Evolutionary conservation across 2,113 vertebrate genomes (phyloP), one percentile per base, ranked within the genome.

Genomic region (Dicentrarchus labrax): DNA sequence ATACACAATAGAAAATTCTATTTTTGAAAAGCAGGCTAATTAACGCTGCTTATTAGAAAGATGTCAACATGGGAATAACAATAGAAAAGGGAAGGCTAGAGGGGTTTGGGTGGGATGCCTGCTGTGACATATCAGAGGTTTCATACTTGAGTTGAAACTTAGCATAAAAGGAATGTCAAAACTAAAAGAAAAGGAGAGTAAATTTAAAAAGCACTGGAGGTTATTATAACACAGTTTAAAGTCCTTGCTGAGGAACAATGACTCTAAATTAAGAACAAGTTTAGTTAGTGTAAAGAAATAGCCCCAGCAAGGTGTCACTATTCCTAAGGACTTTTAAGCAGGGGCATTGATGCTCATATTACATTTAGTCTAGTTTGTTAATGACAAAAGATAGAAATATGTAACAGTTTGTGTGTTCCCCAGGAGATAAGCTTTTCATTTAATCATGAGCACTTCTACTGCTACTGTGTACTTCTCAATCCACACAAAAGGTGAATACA

Each of bases 11-110:
- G 84, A 65, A 91, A 86, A 82, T 87, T 50, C 74, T 69, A 78
- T 82, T 91, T 92, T 88, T 86, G 76, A 90, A 89, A 80, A 91
- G 86, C 61, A n/a, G 56, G 76, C 86, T 93, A 94, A 94, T 93
- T 93, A 93, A 84, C 6, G 60, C 57, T 53, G 80, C 86, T 86
- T 88, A 90, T 91, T 93, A 86, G 78, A 82, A 83, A 83, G 79
- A 86, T 19, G 48, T 89, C 78, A 87, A 80, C 80, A 57, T 1
- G 45, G 73, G 80, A 89, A 80, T 54, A 89, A 90, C 81, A 82
- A 86, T 60, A 70, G 66, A 69, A 54, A 51, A 78, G 15, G 56
- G 38, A 72, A 78, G 76, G 75, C 84, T 67, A 13, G 67, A 74
- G 83, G 90, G 80, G 22, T 68, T 75, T 59, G 82, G 69, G 61